These are phyloP conservation scores for Acipenser oxyrinchus DNA, from an alignment of 2,797 vertebrate genomes.

Conservation along the genomic window DNA sequence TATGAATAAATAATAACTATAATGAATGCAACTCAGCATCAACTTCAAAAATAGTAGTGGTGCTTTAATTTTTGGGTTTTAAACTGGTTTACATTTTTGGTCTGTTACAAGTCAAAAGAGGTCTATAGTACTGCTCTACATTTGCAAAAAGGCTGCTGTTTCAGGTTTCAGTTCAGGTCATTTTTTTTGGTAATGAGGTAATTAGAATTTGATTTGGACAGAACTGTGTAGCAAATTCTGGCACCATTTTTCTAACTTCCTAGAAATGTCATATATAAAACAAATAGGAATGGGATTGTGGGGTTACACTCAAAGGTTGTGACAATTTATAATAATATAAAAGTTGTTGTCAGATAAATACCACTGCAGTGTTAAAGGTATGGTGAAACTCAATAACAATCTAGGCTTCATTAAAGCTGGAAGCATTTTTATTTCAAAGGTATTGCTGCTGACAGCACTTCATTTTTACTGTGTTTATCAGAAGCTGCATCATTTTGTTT, in stretches of 20 bases:
- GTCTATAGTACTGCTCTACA: no score
- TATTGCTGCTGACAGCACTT: conserved; percentile 28
- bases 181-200: conserved; percentile 29
- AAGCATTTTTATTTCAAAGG: conserved; percentile 1
- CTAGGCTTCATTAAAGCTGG: conserved; percentile 14
- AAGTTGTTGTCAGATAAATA: conserved; percentile 19
- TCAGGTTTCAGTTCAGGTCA: conserved; percentile 15
- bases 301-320: conserved; percentile 29
- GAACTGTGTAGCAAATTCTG: conserved; percentile 23
- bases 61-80: no score
- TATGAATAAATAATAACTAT: no score
- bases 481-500: neutral
- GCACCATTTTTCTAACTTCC: conserved; percentile 23
- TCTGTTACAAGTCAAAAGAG: no score
- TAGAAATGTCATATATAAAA: conserved; percentile 46
- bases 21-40: no score
- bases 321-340: conserved; percentile 38
- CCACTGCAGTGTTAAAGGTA: conserved; percentile 6
- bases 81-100: no score
- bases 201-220: conserved; percentile 42
- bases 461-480: conserved; percentile 14
- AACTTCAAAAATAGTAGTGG: no score
- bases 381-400: conserved; percentile 16
- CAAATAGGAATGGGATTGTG: conserved; percentile 30
- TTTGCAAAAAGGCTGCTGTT: conserved; percentile 7